Evolutionary conservation across 2,797 vertebrate species (phyloP).

Genomic region (Uromys caudimaculatus): DNA sequence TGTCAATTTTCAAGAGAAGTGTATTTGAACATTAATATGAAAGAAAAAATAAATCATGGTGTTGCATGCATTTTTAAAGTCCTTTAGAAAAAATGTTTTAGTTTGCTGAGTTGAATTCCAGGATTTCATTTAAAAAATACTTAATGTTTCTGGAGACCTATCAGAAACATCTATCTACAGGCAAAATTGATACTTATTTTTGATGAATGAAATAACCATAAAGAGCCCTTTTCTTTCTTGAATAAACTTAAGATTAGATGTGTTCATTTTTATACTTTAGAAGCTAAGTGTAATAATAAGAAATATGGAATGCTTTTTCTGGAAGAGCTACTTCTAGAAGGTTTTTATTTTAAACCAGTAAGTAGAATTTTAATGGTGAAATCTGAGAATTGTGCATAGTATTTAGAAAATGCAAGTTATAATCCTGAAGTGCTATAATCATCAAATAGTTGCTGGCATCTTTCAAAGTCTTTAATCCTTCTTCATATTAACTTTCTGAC

Average conservation of each 20-base stretch:
- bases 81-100: constrained; percentile 44
- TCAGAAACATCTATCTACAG: constrained; percentile 40
- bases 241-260: constrained; percentile 33
- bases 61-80: constrained; percentile 47
- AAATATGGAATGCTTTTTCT: constrained; percentile 61
- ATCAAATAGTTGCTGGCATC: constrained; percentile 65
- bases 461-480: constrained; percentile 76
- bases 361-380: constrained; percentile 63
- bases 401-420: constrained; percentile 73
- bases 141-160: constrained; percentile 50
- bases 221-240: background rate
- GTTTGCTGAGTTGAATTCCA: constrained; percentile 52
- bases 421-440: constrained; percentile 73
- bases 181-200: constrained; percentile 50
- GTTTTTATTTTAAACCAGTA: constrained; percentile 68
- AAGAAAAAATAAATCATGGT: background rate
- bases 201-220: background rate
- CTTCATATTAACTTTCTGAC: constrained; percentile 77
- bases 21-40: constrained; percentile 41
- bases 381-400: constrained; percentile 68
- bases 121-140: constrained; percentile 50
- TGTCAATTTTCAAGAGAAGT: constrained; percentile 26
- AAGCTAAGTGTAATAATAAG: constrained; percentile 41
- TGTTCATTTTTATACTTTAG: constrained; percentile 32
- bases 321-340: constrained; percentile 51